phyloP scores from a whole-genome alignment of 2,113 vertebrate species.

The Anolis carolinensis region DNA sequence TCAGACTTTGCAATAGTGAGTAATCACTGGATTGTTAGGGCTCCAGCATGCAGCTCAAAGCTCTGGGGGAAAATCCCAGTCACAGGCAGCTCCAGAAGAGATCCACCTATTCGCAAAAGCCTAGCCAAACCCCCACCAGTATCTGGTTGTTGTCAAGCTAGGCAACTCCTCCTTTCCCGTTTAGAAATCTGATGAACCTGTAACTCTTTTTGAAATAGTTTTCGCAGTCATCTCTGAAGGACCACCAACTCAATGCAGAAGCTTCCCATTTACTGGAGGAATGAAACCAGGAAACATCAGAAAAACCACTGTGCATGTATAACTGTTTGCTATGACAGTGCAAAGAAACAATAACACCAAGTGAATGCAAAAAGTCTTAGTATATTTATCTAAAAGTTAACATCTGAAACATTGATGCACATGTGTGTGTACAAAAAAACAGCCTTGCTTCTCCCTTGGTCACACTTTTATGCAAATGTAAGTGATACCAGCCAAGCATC shows the following conservation, averaged over 20 bases:
- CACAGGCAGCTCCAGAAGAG: neutral
- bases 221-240: neutral
- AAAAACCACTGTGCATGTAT: neutral
- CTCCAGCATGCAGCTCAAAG: neutral
- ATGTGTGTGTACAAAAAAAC: neutral
- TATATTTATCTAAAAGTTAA: constrained; percentile 6
- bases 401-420: neutral
- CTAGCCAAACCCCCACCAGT: neutral
- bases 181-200: neutral
- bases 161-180: neutral
- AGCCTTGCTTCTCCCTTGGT: neutral
- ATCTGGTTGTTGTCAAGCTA: neutral
- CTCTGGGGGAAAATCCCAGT: neutral
- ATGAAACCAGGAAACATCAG: neutral
- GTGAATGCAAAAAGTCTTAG: constrained; percentile 4
- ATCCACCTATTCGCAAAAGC: neutral
- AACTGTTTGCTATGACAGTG: neutral
- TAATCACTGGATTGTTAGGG: neutral
- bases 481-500: neutral
- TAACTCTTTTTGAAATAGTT: neutral
- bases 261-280: neutral
- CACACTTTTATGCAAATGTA: constrained; percentile 4
- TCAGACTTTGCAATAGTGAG: neutral
- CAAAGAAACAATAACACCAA: neutral
- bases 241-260: neutral